These are phyloP conservation scores for Agapornis roseicollis DNA, from an alignment of 2,113 vertebrate genomes.

Conservation along the genomic window DNA sequence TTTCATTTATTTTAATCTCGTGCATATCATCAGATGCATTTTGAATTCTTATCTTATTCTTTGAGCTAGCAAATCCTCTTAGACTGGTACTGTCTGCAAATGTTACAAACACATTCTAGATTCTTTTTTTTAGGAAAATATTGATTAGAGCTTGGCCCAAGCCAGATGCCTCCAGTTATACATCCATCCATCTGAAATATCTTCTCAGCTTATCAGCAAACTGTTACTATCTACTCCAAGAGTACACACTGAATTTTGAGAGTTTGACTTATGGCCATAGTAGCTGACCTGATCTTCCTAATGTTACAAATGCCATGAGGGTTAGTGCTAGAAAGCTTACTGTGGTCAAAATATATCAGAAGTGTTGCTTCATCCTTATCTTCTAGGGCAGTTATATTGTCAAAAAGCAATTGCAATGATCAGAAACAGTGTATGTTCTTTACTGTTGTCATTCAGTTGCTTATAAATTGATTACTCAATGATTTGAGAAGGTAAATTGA, in stretches of 20 bases:
- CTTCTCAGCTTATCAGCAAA: neutral
- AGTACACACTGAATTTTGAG: neutral
- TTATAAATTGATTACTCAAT: neutral
- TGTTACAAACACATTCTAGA: neutral
- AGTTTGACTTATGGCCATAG: neutral
- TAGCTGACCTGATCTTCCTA: neutral
- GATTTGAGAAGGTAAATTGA: neutral
- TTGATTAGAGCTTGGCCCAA: neutral
- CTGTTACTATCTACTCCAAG: neutral
- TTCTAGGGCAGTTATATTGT: neutral
- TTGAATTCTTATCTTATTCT: neutral
- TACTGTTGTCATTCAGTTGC: neutral
- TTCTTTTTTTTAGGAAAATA: neutral
- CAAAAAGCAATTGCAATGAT: neutral
- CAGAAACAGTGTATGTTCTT: neutral
- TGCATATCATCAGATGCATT: neutral
- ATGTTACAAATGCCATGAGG: neutral
- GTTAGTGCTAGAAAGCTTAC: neutral
- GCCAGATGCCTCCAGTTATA: neutral
- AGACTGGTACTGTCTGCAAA: neutral
- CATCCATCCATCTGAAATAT: neutral
- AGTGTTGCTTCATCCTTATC: neutral
- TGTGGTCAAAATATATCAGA: neutral
- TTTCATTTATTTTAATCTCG: neutral
- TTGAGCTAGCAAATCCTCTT: neutral